Base-by-base conservation (phyloP, 1,140 invertebrate species). In the Atopsyche davidsoni region DNA sequence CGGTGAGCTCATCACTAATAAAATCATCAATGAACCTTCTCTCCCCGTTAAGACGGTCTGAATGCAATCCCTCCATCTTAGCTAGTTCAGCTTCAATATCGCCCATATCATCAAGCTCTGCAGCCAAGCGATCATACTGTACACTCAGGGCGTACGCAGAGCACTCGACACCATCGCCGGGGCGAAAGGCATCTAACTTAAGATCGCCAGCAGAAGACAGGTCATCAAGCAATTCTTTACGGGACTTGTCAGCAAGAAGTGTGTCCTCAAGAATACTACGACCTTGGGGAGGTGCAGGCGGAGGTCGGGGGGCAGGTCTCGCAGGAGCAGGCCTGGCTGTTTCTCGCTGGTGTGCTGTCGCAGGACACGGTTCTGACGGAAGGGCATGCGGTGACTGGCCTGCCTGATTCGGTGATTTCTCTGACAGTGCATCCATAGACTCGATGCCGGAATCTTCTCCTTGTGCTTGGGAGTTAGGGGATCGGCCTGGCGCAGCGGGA, bases 391-490 rank as follows among this genome's bases (percentile, higher is more conserved):
- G 77, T 21, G 78, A 81, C 57, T 79, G 78, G 45, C 76, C 76
- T 22, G 79, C 83, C 64, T 92, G 89, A 64, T 92, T 90, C 2
- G 89, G 90, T 55, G 87, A 91, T 64, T 94, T 94, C 62, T 94
- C 90, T 17, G 89, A 92, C 2, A 92, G 66, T 2, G 90, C 89
- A 63, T 94, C 90, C 89, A 92, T 92, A 3, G 88, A 92, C 64
- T 94, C 90, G 14, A 94, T 92, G 2, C 90, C 89, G 31, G 89
- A 92, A 68, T 93, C 90, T 66, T 94, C 90, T 16, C 89, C 89
- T 51, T 80, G 79, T 17, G 73, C 74, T 43, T 73, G 69, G 40
- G 75, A 76, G 46, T 68, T 71, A 11, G 77, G 76, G 39, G 79
- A 72, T 54, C 76, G 62, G 40, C 69, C 69, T 14, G 61, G 66